These are phyloP conservation scores for Frieseomelitta varia DNA, from an alignment of 1,140 invertebrate species.

Conservation along the genomic window DNA sequence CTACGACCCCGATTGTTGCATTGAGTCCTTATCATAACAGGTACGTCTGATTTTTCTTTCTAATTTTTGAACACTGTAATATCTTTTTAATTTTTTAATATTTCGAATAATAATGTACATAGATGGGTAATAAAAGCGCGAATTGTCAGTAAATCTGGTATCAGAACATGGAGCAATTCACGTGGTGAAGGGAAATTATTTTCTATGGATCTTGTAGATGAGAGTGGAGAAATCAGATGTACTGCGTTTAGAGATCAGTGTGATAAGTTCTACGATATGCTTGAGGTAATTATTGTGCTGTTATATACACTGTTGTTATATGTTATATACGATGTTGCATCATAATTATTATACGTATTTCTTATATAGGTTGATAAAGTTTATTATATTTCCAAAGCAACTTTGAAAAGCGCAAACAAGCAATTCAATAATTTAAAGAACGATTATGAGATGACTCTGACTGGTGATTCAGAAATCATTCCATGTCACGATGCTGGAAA, in stretches of 20 bases:
- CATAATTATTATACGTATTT: constrained; percentile 33
- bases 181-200: constrained; percentile 97
- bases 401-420: constrained; percentile 96
- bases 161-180: constrained; percentile 95
- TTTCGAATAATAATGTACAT: constrained; percentile 44
- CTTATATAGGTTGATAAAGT: constrained; percentile 88
- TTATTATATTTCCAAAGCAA: constrained; percentile 92
- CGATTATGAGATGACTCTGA: constrained; percentile 98
- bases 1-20: constrained; percentile 87
- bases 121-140: constrained; percentile 97
- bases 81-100: neutral
- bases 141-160: constrained; percentile 91
- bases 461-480: constrained; percentile 89
- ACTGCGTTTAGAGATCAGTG: constrained; percentile 95
- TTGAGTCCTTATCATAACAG: constrained; percentile 96
- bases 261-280: constrained; percentile 95
- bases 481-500: constrained; percentile 85
- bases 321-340: neutral
- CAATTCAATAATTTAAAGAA: constrained; percentile 92
- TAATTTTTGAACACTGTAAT: neutral
- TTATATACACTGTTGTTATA: too few species aligned
- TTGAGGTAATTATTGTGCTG: constrained; percentile 89
- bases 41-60: constrained; percentile 77
- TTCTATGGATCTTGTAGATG: constrained; percentile 95
- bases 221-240: constrained; percentile 96